A percentile compares a stretch with the other conserved stretches of the same genome.
phyloP scores from a whole-genome alignment of 2,888 invertebrate genomes.

The Vandiemenella viatica region DNA sequence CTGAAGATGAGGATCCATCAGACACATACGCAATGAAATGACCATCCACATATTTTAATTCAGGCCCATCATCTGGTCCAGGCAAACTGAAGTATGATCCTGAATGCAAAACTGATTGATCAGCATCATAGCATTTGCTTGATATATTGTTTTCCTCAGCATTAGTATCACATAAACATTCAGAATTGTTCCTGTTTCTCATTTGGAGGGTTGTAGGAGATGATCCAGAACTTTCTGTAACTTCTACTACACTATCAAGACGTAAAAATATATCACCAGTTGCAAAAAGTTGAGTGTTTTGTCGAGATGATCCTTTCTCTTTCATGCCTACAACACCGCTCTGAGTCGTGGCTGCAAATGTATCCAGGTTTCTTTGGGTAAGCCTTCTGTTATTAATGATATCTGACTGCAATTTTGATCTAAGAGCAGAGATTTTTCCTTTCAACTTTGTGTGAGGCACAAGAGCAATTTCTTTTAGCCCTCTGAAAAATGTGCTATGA shows the following conservation, averaged over 20 bases:
- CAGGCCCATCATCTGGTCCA: not conserved
- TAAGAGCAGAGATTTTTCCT: slow-evolving; percentile 44
- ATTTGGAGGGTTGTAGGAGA: slow-evolving; percentile 13
- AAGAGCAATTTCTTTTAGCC: slow-evolving; percentile 46
- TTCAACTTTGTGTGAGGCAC: slow-evolving; percentile 44
- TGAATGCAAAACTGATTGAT: not conserved
- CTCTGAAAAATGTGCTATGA: slow-evolving; percentile 35
- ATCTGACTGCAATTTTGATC: slow-evolving; percentile 35
- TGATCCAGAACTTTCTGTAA: slow-evolving; percentile 23
- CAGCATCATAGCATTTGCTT: not conserved
- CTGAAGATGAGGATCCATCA: slow-evolving; percentile 10
- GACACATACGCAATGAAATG: slow-evolving; percentile 20
- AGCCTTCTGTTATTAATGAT: no score
- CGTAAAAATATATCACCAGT: no score
- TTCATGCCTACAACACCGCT: no score
- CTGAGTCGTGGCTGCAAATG: no score
- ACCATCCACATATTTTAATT: slow-evolving; percentile 17
- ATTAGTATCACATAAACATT: no score
- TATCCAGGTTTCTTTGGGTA: no score
- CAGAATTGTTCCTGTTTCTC: not conserved
- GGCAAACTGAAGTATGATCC: not conserved
- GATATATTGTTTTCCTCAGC: no score
- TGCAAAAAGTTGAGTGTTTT: no score
- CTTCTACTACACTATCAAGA: slow-evolving; percentile 15
- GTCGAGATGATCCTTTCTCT: no score